A percentile compares a stretch with the other conserved stretches of the same genome.
Evolutionary conservation across 1,140 invertebrate genomes (phyloP).

Genomic region (Lethrus apterus): DNA sequence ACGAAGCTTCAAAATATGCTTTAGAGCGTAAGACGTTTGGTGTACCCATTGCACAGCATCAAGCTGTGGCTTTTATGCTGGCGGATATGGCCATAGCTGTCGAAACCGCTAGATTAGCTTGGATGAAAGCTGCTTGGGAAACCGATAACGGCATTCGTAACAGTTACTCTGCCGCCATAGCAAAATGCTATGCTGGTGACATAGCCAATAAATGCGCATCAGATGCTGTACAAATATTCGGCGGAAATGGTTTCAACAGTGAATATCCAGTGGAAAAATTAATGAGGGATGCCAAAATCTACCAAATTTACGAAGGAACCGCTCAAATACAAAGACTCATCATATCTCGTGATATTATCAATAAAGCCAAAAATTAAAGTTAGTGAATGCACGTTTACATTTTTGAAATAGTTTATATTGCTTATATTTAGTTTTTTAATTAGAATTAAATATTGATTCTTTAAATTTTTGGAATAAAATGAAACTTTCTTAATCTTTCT

Average conservation of each 20-base stretch:
- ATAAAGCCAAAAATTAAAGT: background rate
- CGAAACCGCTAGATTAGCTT: slow-evolving; percentile 77
- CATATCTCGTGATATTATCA: slow-evolving; percentile 53
- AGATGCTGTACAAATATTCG: slow-evolving; percentile 95
- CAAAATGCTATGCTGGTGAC: slow-evolving; percentile 86
- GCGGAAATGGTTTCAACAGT: slow-evolving; percentile 91
- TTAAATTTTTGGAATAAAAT: background rate
- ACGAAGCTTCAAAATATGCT: slow-evolving; percentile 88
- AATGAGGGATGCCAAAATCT: slow-evolving; percentile 98
- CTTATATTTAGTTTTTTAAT: too few species aligned
- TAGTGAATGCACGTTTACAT: background rate
- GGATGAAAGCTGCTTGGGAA: slow-evolving; percentile 79
- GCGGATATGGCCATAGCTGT: slow-evolving; percentile 92
- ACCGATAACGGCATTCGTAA: slow-evolving; percentile 71
- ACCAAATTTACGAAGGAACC: slow-evolving; percentile 96
- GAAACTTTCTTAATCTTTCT: background rate
- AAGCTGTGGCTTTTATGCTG: slow-evolving; percentile 88
- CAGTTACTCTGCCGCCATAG: slow-evolving; percentile 81
- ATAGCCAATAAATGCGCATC: slow-evolving; percentile 88
- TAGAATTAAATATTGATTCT: too few species aligned
- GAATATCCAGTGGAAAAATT: slow-evolving; percentile 97
- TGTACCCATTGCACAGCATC: slow-evolving; percentile 69
- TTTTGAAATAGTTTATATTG: too few species aligned
- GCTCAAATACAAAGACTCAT: slow-evolving; percentile 93
- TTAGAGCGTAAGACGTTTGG: slow-evolving; percentile 91